Conservation (phyloP, 2,113 vertebrate species). For the Sylvietta virens region DNA sequence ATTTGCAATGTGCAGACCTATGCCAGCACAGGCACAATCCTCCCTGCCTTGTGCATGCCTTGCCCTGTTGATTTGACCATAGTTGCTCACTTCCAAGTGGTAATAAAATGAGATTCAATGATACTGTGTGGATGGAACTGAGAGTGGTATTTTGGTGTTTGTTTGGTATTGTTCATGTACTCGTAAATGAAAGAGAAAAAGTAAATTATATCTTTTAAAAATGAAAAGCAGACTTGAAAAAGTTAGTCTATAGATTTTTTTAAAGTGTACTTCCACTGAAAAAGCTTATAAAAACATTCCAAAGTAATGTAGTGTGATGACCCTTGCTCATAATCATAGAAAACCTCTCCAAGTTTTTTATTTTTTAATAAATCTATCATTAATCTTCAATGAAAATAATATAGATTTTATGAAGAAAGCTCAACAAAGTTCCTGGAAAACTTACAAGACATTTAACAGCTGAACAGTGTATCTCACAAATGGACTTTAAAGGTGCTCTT, state of each 20-base stretch:
- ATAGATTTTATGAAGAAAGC: slow-evolving; percentile 64
- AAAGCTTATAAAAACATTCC: slow-evolving; percentile 63
- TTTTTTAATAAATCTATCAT: slow-evolving; percentile 59
- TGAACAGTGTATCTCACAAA: slow-evolving; percentile 65
- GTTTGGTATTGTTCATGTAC: not conserved
- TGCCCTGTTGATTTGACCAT: not conserved
- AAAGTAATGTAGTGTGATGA: slow-evolving; percentile 53
- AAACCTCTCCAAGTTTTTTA: slow-evolving; percentile 44
- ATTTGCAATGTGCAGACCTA: not conserved
- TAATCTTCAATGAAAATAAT: slow-evolving; percentile 66
- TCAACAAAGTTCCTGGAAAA: slow-evolving; percentile 61
- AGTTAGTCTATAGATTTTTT: slow-evolving; percentile 17
- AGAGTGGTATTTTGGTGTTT: not conserved
- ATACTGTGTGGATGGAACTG: not conserved
- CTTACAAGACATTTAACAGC: slow-evolving; percentile 63
- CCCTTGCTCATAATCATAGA: slow-evolving; percentile 48
- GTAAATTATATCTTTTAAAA: slow-evolving; percentile 20
- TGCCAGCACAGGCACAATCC: not conserved
- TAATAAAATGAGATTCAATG: not conserved
- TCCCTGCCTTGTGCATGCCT: not conserved
- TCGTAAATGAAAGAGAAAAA: not conserved
- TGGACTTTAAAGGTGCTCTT: slow-evolving; percentile 52
- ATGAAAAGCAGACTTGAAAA: slow-evolving; percentile 52
- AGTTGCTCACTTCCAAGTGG: not conserved
- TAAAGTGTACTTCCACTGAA: slow-evolving; percentile 25